Evolutionary conservation across 2,113 vertebrate species (phyloP).

Genomic region (Lampris incognitus): DNA sequence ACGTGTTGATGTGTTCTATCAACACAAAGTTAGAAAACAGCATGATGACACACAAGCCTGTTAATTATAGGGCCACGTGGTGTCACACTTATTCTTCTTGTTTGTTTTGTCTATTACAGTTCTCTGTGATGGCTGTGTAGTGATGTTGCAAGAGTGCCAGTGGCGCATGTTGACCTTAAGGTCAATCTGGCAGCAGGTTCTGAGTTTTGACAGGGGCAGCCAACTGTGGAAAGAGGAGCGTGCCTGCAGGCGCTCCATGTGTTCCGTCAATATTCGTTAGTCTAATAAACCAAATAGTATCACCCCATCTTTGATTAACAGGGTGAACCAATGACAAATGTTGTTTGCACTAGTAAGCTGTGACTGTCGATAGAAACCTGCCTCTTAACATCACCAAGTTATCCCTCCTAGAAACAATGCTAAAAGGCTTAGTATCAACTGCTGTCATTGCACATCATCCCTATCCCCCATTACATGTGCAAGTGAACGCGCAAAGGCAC

Average conservation of each 20-base stretch:
- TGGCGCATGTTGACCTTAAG: slow-evolving; percentile 75
- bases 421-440: slow-evolving; percentile 70
- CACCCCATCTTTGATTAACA: slow-evolving; percentile 72
- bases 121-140: slow-evolving; percentile 54
- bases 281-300: slow-evolving; percentile 68
- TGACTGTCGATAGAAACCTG: slow-evolving; percentile 60
- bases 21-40: slow-evolving; percentile 17
- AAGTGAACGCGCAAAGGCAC: slow-evolving; percentile 4
- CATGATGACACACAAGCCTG: slow-evolving; percentile 21
- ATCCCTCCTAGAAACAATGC: slow-evolving; percentile 49
- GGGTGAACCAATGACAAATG: slow-evolving; percentile 69
- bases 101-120: slow-evolving; percentile 40
- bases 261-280: slow-evolving; percentile 75
- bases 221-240: slow-evolving; percentile 72
- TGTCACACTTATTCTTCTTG: slow-evolving; percentile 31
- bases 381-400: slow-evolving; percentile 62
- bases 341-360: slow-evolving; percentile 53
- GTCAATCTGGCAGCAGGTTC: slow-evolving; percentile 79
- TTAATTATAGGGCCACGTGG: slow-evolving; percentile 39
- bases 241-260: slow-evolving; percentile 59
- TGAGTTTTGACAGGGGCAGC: slow-evolving; percentile 79
- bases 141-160: slow-evolving; percentile 57
- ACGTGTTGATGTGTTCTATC: slow-evolving; percentile 15
- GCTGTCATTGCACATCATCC: slow-evolving; percentile 70
- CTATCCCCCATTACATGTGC: slow-evolving; percentile 27